phyloP scores from a whole-genome alignment of 2,797 vertebrate species.

The Danio kyathit region DNA sequence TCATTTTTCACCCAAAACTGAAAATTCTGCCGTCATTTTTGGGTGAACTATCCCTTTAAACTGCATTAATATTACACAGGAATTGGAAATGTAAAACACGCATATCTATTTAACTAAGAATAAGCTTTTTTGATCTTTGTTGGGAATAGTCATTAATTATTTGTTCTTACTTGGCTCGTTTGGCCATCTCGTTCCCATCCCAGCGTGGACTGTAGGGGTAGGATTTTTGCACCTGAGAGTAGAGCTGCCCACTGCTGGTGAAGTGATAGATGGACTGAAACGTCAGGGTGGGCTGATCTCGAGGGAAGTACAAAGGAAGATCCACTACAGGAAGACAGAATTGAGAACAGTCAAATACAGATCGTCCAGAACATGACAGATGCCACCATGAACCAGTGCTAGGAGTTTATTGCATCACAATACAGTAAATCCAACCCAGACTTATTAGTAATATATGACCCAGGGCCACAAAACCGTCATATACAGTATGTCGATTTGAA shows the following conservation, averaged over 20 bases:
- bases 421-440: neutral
- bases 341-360: neutral
- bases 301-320: constrained; percentile 95
- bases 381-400: neutral
- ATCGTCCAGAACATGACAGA: neutral
- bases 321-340: constrained; percentile 83
- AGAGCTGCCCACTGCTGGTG: constrained; percentile 95
- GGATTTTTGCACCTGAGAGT: constrained; percentile 96
- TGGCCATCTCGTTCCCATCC: constrained; percentile 99
- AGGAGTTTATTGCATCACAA: neutral
- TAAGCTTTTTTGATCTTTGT: neutral
- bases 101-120: neutral
- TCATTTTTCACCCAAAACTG: no score
- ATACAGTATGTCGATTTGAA: no score
- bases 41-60: no score
- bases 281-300: constrained; percentile 95
- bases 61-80: neutral
- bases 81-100: neutral
- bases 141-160: neutral
- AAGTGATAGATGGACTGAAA: constrained; percentile 99
- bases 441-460: neutral
- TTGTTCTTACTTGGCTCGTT: constrained; percentile 94
- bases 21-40: no score
- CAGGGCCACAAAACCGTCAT: neutral
- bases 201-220: constrained; percentile 98